A percentile compares a stretch with the other conserved stretches of the same genome.
phyloP scores from a whole-genome alignment of 2,888 invertebrate genomes.

The Caenorhabditis uteleia region DNA sequence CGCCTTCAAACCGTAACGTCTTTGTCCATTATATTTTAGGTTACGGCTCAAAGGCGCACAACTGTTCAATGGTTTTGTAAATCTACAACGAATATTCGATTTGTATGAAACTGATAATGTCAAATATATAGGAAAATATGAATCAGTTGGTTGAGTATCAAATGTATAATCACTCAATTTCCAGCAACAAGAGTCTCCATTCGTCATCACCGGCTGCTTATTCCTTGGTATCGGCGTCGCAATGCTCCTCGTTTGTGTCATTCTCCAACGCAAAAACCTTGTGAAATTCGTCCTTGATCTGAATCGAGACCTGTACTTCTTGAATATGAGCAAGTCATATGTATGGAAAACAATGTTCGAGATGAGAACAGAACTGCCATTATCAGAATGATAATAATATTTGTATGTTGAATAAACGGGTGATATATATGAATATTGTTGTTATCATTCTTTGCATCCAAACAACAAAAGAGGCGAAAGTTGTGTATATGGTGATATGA shows the following conservation, averaged over 20 bases:
- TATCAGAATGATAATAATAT: slow-evolving; percentile 24
- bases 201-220: slow-evolving; percentile 60
- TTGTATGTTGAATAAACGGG: slow-evolving; percentile 20
- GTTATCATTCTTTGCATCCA: slow-evolving; percentile 23
- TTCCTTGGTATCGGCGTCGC: slow-evolving; percentile 60
- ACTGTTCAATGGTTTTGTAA: too few species aligned
- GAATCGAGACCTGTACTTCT: slow-evolving; percentile 62
- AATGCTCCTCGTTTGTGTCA: slow-evolving; percentile 62
- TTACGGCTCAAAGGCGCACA: too few species aligned
- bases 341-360: slow-evolving; percentile 64
- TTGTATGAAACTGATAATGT: too few species aligned
- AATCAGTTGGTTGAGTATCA: too few species aligned
- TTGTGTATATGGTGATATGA: too few species aligned
- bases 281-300: slow-evolving; percentile 63
- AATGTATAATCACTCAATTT: too few species aligned
- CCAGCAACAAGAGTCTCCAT: slow-evolving; percentile 59
- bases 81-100: too few species aligned
- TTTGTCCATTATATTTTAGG: too few species aligned
- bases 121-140: too few species aligned
- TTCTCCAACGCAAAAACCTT: slow-evolving; percentile 68
- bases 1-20: too few species aligned
- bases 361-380: slow-evolving; percentile 42
- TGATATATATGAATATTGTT: slow-evolving; percentile 19
- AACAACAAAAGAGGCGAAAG: too few species aligned
- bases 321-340: slow-evolving; percentile 57